Conservation (phyloP, 2,797 vertebrate genomes). For the Chrosomus eos region DNA sequence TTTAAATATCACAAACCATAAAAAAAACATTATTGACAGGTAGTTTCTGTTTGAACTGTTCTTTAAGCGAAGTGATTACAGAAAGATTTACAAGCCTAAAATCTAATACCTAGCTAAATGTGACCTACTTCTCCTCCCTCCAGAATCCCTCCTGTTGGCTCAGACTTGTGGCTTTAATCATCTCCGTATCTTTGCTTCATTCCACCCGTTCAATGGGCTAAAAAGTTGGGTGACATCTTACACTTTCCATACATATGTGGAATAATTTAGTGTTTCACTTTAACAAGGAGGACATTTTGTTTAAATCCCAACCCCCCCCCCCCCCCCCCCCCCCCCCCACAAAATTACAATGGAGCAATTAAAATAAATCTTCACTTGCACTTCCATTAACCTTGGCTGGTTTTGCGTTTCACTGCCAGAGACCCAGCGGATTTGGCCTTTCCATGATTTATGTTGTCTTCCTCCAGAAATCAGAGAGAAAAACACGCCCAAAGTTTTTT, state of each 20-base stretch:
- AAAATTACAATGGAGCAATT: constrained; percentile 78
- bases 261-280: constrained; percentile 71
- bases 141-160: constrained; percentile 50
- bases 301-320: too few relatives aligned
- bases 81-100: constrained; percentile 33
- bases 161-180: constrained; percentile 61
- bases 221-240: constrained; percentile 66
- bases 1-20: not conserved
- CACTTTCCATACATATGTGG: constrained; percentile 71
- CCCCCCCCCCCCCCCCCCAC: constrained; percentile 51
- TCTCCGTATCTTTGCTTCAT: constrained; percentile 47
- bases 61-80: constrained; percentile 46
- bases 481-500: constrained; percentile 65
- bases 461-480: constrained; percentile 64
- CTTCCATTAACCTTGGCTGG: constrained; percentile 77
- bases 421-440: constrained; percentile 68
- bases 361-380: constrained; percentile 81
- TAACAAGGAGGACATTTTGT: constrained; percentile 78
- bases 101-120: constrained; percentile 33
- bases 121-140: constrained; percentile 32
- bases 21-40: not conserved
- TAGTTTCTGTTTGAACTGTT: constrained; percentile 31
- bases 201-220: constrained; percentile 60
- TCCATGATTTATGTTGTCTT: constrained; percentile 76
- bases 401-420: constrained; percentile 73